These are phyloP conservation scores for Sarcophaga caerulescens DNA, from an alignment of 2,888 invertebrate species.

Conservation along the genomic window DNA sequence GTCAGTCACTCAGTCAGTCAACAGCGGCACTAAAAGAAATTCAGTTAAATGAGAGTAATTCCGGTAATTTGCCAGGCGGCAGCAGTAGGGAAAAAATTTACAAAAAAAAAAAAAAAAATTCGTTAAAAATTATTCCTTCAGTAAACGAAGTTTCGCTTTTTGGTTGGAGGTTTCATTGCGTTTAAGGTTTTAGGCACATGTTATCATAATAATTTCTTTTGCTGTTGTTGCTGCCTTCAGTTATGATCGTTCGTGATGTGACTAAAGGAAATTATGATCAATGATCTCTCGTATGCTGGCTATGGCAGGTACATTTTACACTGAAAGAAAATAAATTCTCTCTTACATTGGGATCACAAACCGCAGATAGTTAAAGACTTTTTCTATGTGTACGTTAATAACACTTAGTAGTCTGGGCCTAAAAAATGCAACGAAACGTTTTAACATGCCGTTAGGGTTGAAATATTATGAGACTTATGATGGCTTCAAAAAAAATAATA, in stretches of 20 bases:
- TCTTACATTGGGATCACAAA: neutral
- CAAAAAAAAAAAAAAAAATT: too few relatives aligned
- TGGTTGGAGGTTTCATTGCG: slow-evolving; percentile 25
- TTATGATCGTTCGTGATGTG: slow-evolving; percentile 70
- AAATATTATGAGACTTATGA: slow-evolving; percentile 56
- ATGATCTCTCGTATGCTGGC: slow-evolving; percentile 75
- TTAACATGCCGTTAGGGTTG: slow-evolving; percentile 59
- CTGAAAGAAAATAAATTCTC: slow-evolving; percentile 1
- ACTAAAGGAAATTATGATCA: slow-evolving; percentile 74
- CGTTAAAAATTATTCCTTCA: too few relatives aligned
- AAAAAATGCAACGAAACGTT: slow-evolving; percentile 12
- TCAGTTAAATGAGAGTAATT: slow-evolving; percentile 71
- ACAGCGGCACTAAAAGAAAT: neutral
- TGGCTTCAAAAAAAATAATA: slow-evolving; percentile 65
- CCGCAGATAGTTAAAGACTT: neutral
- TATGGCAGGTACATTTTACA: slow-evolving; percentile 65
- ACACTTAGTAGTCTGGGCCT: neutral
- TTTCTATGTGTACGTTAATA: slow-evolving; percentile 14
- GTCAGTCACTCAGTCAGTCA: neutral
- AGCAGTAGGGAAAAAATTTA: slow-evolving; percentile 11
- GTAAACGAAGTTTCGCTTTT: slow-evolving; percentile 1
- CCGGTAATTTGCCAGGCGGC: slow-evolving; percentile 73
- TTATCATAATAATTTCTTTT: slow-evolving; percentile 40
- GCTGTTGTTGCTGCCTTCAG: slow-evolving; percentile 14
- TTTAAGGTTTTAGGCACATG: slow-evolving; percentile 59